Percentiles rank a stretch among this genome's conserved stretches.
phyloP scores from a whole-genome alignment of 2,888 invertebrate genomes.

The Chloroclystis v-ata region DNA sequence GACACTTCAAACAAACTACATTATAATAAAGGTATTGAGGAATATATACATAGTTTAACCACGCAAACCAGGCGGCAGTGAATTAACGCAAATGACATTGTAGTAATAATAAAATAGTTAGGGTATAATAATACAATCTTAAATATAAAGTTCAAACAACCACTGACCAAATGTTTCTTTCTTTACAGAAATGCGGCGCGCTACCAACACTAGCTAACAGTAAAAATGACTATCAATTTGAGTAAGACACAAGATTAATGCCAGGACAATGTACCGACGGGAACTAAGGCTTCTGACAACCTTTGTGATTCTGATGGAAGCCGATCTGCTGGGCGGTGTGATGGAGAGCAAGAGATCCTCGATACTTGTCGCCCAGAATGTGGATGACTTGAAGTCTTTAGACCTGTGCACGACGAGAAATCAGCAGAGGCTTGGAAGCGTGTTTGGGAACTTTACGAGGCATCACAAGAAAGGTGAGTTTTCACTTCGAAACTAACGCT shows the following conservation, averaged over 20 bases:
- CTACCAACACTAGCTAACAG: slow-evolving; percentile 43
- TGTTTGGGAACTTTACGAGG: slow-evolving; percentile 70
- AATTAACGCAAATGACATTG: no score
- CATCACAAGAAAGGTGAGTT: slow-evolving; percentile 69
- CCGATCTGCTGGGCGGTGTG: slow-evolving; percentile 61
- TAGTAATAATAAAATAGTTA: no score
- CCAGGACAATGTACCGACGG: slow-evolving; percentile 68
- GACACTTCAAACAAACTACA: no score
- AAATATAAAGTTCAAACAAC: no score
- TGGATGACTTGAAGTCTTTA: slow-evolving; percentile 64
- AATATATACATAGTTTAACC: no score
- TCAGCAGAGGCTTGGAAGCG: slow-evolving; percentile 67
- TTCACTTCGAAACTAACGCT: no score
- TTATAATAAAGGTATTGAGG: no score
- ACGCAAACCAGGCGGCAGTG: no score
- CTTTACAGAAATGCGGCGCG: slow-evolving; percentile 56
- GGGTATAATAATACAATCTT: no score
- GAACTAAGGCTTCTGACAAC: slow-evolving; percentile 70
- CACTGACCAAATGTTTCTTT: no score
- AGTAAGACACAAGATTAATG: slow-evolving; percentile 39
- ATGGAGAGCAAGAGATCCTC: slow-evolving; percentile 71
- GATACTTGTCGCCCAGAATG: slow-evolving; percentile 60
- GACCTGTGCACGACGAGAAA: slow-evolving; percentile 66
- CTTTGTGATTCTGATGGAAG: slow-evolving; percentile 66
- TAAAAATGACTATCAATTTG: slow-evolving; percentile 73